Evolutionary conservation across 37 sponge, comb jelly and placozoan genomes (phyloP), one percentile per base, ranked within the genome.

Genomic region (Trichoplax adhaerens): DNA sequence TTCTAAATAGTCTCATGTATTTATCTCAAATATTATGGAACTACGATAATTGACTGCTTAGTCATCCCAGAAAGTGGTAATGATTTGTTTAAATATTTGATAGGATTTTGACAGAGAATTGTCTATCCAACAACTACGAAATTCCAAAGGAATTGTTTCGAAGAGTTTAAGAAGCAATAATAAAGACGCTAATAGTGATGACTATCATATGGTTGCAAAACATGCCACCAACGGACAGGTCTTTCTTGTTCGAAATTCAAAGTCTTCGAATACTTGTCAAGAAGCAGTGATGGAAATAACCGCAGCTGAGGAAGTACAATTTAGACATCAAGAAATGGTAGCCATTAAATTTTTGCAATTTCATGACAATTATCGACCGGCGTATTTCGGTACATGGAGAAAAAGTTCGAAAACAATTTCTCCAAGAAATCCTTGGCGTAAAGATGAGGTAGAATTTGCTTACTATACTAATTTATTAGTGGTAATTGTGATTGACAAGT

Each of bases 341-440:
- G 82, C 79, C 54, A 80, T 73, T 68, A 98, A 98, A 72, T 72
- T 93, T 53, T 76, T 98, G 0, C 94, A 93, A 81, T 98, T 93
- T 72, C 79, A 83, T 57, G 85, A 83, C 58, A 98, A 91, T 78
- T 61, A 82, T 62, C 80, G 99, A 4, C 99, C 99, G 4, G 85
- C 99, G 1, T 98, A 93, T 70, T 93, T 64, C 55, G 99, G 99
- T 0, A 92, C 88, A 29, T 98, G 87, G 85, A 57, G 77, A 6
- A 89, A 82, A 72, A 72, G 47, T 56, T 79, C 86, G 54, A 66
- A 48, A 1, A 1, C 68, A 0, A 71, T 98, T 56, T 66, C 71
- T 5, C 81, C 88, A 3, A 77, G 94, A 52, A 76, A 77, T 8
- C 99, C 99, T 0, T 81, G 92, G 69, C 83, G 64, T 29, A 83